phyloP scores from a whole-genome alignment of 35 echinoderm and acorn worm species.

The Ophiothrix spiculata region DNA sequence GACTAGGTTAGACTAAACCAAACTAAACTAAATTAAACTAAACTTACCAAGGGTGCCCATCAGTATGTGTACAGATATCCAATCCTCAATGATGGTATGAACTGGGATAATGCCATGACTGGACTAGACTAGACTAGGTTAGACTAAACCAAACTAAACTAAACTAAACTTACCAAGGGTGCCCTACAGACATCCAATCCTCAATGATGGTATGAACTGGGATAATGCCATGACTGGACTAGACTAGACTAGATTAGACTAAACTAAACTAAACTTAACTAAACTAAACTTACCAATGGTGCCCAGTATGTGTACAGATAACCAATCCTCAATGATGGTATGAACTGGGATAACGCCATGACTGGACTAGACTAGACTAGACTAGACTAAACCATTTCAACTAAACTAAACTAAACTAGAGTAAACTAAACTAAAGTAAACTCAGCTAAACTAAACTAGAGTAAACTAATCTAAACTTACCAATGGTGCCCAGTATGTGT shows the following conservation, averaged over 20 bases:
- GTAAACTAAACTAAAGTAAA: no score
- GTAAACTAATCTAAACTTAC: constrained; percentile 84
- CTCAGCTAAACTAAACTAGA: no score
- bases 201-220: constrained; percentile 89
- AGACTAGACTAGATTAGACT: no score
- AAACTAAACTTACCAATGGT: constrained; percentile 77
- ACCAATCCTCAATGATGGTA: constrained; percentile 84
- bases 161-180: constrained; percentile 83
- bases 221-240: constrained; percentile 89
- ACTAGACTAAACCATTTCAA: no score
- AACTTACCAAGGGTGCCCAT: constrained; percentile 93
- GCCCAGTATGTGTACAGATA: constrained; percentile 98
- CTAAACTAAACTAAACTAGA: no score
- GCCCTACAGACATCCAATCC: constrained; percentile 97
- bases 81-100: constrained; percentile 83
- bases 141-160: no score
- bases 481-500: constrained; percentile 96
- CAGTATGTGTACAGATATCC: constrained; percentile 96
- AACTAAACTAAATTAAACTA: no score
- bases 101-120: constrained; percentile 86
- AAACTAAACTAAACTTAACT: no score
- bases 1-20: no score
- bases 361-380: no score
- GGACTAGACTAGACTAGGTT: no score
- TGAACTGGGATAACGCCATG: constrained; percentile 88